Evolutionary conservation across 1,140 invertebrate genomes (phyloP).

Genomic region (Telenomus remus): DNA sequence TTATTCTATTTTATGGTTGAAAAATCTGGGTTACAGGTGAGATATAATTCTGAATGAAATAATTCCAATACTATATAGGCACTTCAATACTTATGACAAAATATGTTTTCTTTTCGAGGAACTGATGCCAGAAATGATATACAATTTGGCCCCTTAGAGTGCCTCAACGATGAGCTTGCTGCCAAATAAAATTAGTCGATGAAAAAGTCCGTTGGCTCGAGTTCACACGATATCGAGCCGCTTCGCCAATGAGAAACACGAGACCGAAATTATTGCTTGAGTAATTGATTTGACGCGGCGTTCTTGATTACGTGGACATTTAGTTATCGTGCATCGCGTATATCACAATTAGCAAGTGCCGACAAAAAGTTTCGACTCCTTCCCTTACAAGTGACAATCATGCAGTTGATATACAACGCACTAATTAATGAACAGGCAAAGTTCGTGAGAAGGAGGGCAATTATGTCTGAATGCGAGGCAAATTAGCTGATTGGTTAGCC

Average conservation of each 20-base stretch:
- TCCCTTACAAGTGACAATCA: neutral
- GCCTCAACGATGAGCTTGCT: slow-evolving; percentile 15
- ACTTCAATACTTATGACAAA: too few relatives aligned
- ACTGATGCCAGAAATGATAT: slow-evolving; percentile 46
- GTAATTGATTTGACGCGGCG: slow-evolving; percentile 42
- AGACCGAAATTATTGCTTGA: slow-evolving; percentile 19
- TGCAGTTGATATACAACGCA: slow-evolving; percentile 15
- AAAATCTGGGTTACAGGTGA: too few relatives aligned
- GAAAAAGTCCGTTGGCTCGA: slow-evolving; percentile 38
- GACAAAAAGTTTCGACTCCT: neutral
- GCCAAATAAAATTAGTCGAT: slow-evolving; percentile 44
- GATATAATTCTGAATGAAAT: too few relatives aligned
- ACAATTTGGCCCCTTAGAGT: slow-evolving; percentile 33
- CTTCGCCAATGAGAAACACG: slow-evolving; percentile 29
- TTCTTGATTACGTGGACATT: slow-evolving; percentile 25
- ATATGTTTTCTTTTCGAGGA: slow-evolving; percentile 27
- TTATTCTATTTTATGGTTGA: too few relatives aligned
- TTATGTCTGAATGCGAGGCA: neutral
- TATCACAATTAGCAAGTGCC: slow-evolving; percentile 22
- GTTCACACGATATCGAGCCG: slow-evolving; percentile 25
- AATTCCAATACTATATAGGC: too few relatives aligned
- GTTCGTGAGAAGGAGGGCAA: slow-evolving; percentile 20
- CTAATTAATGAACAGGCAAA: slow-evolving; percentile 39
- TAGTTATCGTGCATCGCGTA: slow-evolving; percentile 7
- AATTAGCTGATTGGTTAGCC: slow-evolving; percentile 41